Percentiles rank a stretch among this genome's conserved stretches.
Conservation (phyloP, 2,113 vertebrate genomes). For the Nesogale talazaci region DNA sequence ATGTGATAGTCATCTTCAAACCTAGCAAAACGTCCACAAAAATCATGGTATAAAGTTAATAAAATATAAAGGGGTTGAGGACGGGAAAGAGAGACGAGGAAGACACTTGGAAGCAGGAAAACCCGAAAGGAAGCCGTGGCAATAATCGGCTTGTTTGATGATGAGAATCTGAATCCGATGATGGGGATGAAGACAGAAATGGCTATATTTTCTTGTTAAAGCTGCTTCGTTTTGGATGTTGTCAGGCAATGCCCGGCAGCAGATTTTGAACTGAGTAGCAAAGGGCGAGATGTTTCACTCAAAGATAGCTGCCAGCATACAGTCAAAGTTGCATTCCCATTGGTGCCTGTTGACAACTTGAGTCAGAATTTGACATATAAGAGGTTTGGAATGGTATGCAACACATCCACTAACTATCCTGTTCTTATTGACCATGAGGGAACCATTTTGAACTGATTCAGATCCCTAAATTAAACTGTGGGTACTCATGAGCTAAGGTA, state of each 20-base stretch:
- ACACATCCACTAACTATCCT: no score
- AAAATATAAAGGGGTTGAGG: not conserved
- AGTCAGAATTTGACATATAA: no score
- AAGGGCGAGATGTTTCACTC: no score
- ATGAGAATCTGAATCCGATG: not conserved
- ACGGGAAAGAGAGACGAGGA: not conserved
- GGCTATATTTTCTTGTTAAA: not conserved
- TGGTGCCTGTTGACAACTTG: no score
- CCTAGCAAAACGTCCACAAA: not conserved
- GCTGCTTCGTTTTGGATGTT: not conserved
- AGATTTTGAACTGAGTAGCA: no score
- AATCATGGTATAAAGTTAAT: slow-evolving; percentile 41
- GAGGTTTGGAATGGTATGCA: no score
- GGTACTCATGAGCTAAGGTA: not conserved
- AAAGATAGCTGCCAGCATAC: no score
- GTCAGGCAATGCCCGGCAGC: not conserved
- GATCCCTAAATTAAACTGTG: not conserved
- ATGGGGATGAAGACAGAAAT: not conserved
- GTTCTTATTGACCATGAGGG: no score
- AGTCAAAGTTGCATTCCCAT: no score
- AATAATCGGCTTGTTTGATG: not conserved
- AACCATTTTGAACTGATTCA: no score
- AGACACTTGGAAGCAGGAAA: not conserved
- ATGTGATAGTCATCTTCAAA: not conserved
- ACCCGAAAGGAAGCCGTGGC: not conserved